Percentiles rank a stretch among this genome's conserved stretches.
Conservation (phyloP, 2,113 vertebrate genomes). For the Cyanoliseus patagonus region DNA sequence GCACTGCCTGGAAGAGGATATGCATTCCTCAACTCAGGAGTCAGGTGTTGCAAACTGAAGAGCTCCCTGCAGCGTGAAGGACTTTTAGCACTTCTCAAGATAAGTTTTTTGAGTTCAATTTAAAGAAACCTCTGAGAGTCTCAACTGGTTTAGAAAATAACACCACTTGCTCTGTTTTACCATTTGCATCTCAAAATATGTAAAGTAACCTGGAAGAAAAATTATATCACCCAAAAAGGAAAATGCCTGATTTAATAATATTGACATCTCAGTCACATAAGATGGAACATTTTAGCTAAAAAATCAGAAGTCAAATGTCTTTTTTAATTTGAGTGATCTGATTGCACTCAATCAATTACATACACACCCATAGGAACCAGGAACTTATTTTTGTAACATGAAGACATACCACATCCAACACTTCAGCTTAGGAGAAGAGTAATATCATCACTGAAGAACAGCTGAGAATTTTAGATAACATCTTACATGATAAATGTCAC, state of each 20-base stretch:
- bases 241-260: neutral
- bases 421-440: neutral
- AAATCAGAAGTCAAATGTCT: neutral
- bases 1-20: neutral
- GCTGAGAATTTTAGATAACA: neutral
- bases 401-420: neutral
- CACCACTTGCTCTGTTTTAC: neutral
- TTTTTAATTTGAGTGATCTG: neutral
- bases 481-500: neutral
- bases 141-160: neutral
- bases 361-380: neutral
- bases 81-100: neutral
- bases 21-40: neutral
- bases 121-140: neutral
- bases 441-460: neutral
- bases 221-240: neutral
- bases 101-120: neutral
- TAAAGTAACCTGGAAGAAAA: neutral
- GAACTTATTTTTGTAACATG: neutral
- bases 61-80: neutral
- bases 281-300: neutral
- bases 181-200: neutral
- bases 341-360: neutral
- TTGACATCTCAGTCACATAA: neutral
- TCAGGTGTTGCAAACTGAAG: neutral